Evolutionary conservation across 2,113 vertebrate genomes (phyloP).

Genomic region (Lampris megalopsis): DNA sequence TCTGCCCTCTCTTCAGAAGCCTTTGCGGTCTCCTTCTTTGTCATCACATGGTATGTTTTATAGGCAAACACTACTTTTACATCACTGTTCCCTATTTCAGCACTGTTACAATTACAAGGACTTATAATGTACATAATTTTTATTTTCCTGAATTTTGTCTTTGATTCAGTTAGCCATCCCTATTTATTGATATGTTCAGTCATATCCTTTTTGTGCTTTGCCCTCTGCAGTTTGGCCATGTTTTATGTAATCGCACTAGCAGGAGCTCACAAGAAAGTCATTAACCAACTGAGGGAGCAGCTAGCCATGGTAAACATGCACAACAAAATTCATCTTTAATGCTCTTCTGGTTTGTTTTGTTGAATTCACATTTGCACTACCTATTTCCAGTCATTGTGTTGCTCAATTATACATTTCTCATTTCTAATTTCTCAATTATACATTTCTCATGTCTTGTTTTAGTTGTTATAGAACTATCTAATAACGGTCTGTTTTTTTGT

Average conservation of each 20-base stretch:
- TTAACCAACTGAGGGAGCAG: conserved; percentile 90
- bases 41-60: conserved; percentile 89
- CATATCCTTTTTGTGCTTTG: not conserved
- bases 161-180: not conserved
- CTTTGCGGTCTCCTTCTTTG: conserved; percentile 92
- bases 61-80: not conserved
- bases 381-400: not conserved
- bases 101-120: not conserved
- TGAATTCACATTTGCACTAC: not conserved
- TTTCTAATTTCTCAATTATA: not conserved
- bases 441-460: not conserved
- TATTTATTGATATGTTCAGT: not conserved
- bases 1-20: conserved; percentile 87
- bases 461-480: too few species aligned
- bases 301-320: conserved; percentile 87
- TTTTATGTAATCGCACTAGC: conserved; percentile 94
- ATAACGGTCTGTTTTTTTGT: not conserved
- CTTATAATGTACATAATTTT: not conserved
- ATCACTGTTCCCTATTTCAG: not conserved
- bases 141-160: not conserved
- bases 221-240: conserved; percentile 87
- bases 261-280: conserved; percentile 90
- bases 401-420: not conserved
- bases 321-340: not conserved
- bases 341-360: not conserved